Conservation (phyloP, 1,140 invertebrate genomes). For the Drosophila nigromelanica region DNA sequence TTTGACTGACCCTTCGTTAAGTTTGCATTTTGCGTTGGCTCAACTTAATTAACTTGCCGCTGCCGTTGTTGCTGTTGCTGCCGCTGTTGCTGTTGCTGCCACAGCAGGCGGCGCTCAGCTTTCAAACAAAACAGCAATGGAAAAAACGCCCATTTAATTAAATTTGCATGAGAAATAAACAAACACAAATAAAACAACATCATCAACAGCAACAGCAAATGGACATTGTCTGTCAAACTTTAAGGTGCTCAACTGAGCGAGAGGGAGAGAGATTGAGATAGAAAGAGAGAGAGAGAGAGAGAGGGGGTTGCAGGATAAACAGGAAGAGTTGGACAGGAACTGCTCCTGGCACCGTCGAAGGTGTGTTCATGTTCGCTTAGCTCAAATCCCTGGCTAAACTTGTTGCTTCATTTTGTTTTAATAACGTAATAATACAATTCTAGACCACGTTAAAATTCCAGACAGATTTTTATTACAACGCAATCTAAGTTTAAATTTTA, state of each 20-base stretch:
- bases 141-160: slow-evolving; percentile 34
- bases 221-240: slow-evolving; percentile 59
- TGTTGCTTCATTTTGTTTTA: neutral
- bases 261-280: no score
- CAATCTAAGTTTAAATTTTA: no score
- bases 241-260: neutral
- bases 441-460: no score
- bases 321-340: neutral
- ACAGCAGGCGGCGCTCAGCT: slow-evolving; percentile 19
- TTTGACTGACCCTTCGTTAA: slow-evolving; percentile 9
- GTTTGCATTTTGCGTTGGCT: slow-evolving; percentile 24
- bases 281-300: no score
- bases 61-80: neutral
- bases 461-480: no score
- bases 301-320: neutral
- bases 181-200: slow-evolving; percentile 31
- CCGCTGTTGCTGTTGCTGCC: neutral
- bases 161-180: slow-evolving; percentile 44
- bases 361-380: neutral
- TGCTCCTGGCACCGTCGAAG: neutral
- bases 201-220: slow-evolving; percentile 36
- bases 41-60: slow-evolving; percentile 48
- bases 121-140: slow-evolving; percentile 41
- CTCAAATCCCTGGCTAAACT: neutral
- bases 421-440: neutral